Evolutionary conservation across 1,140 invertebrate species (phyloP), one percentile per base, ranked within the genome.

Genomic region (Drosophila nasuta): DNA sequence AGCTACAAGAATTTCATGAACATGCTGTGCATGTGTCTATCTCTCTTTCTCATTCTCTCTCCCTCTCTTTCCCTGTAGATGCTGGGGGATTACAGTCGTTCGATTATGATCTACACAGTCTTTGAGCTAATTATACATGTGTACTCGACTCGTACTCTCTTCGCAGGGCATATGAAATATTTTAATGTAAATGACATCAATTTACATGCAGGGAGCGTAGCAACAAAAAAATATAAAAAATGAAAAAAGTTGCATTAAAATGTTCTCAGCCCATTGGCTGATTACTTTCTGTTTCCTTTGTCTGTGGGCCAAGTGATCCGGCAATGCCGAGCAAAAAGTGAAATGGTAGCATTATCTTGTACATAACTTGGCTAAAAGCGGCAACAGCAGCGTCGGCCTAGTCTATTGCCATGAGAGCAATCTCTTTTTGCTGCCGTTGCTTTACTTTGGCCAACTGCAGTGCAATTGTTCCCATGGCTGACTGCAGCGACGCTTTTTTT

Each of bases 281-380:
- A 68, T 59, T 68, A 68, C 65, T 59, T 60, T 59, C 56, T 51
- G 65, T 60, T 68, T 68, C 45, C 33, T 25, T 48, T 67, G 64
- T 58, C 64, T 57, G 13, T 56, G 52, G 52, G 52, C 43, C 64
- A 38, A 43, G 25, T 30, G 15, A 57, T 20, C 11, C 30, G 46
- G 10, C 43, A 25, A 25, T 28, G 45, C 8, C 13, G 10, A 60
- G 45, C 65, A 60, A 69, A 69, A 69, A 69, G 46, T 68, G 20
- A 69, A 69, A 69, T 62, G 48, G 35, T 13, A 30, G 28, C 51
- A 58, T 45, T 51, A 58, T 43, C 30, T 52, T 28, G 54, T 28
- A 41, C 46, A 59, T 48, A 68, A 52, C 20, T 43, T 59, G 56
- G 41, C 20, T 46, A 52, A 56, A 56, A 56, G 52, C 33, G 7